Conservation (phyloP, 2,888 invertebrate genomes). For the Cartodere bifasciata region DNA sequence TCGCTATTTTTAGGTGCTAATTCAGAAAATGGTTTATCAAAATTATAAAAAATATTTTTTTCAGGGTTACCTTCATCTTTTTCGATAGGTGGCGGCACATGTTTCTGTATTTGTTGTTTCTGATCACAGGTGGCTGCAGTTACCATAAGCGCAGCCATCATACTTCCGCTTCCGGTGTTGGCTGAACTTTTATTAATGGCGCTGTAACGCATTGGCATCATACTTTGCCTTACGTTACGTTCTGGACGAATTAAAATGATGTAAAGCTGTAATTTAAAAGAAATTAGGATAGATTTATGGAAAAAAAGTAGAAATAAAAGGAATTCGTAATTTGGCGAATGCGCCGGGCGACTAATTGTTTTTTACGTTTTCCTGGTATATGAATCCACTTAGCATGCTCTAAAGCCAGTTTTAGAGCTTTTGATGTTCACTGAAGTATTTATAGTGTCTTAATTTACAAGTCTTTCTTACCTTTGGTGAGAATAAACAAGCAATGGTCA, state of each 20-base stretch:
- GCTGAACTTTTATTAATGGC: conserved; percentile 48
- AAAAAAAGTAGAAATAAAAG: neutral
- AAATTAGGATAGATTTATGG: neutral
- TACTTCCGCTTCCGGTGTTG: conserved; percentile 44
- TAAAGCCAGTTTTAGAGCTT: too few relatives aligned
- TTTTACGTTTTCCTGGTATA: too few relatives aligned
- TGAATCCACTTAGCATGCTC: too few relatives aligned
- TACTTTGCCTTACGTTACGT: conserved; percentile 76
- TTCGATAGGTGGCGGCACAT: conserved; percentile 40
- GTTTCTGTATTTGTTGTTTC: conserved; percentile 51
- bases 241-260: conserved; percentile 84
- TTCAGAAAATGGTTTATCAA: too few relatives aligned
- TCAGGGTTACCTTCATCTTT: conserved; percentile 15
- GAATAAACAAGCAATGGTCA: conserved; percentile 86
- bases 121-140: conserved; percentile 56
- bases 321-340: too few relatives aligned
- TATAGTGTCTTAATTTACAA: too few relatives aligned
- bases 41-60: too few relatives aligned
- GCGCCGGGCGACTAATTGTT: too few relatives aligned
- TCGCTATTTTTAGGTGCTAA: too few relatives aligned
- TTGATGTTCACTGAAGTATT: too few relatives aligned
- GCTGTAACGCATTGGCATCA: conserved; percentile 61
- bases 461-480: conserved; percentile 76
- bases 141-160: conserved; percentile 56
- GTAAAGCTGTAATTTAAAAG: conserved; percentile 49